These are phyloP conservation scores for Takifugu ocellatus DNA, from an alignment of 2,797 vertebrate species.

Conservation along the genomic window DNA sequence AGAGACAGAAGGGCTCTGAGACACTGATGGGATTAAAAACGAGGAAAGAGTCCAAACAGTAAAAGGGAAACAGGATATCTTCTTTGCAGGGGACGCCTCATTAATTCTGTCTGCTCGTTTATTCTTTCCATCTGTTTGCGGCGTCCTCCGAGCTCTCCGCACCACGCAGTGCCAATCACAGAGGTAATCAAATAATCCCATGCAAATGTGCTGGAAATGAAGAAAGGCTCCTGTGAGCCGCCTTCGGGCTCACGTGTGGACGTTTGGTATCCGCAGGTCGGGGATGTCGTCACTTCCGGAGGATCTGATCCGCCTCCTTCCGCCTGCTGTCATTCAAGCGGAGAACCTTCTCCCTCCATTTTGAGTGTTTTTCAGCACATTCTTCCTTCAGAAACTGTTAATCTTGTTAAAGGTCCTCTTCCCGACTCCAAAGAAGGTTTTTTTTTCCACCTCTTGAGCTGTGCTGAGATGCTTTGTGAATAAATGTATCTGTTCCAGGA, in stretches of 20 bases:
- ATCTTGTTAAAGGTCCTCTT: neutral
- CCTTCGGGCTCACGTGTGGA: neutral
- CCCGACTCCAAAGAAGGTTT: neutral
- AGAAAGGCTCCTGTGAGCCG: too few relatives aligned
- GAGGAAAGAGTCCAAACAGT: neutral
- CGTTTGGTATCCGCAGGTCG: too few relatives aligned
- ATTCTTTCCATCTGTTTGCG: constrained; percentile 12
- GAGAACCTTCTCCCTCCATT: neutral
- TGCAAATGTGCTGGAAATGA: neutral
- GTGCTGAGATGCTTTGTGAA: constrained; percentile 1
- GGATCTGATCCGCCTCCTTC: too few relatives aligned
- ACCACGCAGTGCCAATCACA: constrained; percentile 12
- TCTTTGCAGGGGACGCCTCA: constrained; percentile 9
- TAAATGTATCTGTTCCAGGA: neutral
- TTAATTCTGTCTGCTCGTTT: constrained; percentile 16
- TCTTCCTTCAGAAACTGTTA: neutral
- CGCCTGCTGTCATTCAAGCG: neutral
- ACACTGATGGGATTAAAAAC: constrained; percentile 14
- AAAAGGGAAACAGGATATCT: neutral
- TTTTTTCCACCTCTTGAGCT: neutral
- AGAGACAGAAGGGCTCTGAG: constrained; percentile 14
- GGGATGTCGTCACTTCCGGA: neutral
- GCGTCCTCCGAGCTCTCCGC: constrained; percentile 8
- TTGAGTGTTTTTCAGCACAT: neutral
- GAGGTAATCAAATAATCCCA: constrained; percentile 1